These are phyloP conservation scores for Darwinula stevensoni DNA, from an alignment of 2,888 invertebrate species.

Conservation along the genomic window DNA sequence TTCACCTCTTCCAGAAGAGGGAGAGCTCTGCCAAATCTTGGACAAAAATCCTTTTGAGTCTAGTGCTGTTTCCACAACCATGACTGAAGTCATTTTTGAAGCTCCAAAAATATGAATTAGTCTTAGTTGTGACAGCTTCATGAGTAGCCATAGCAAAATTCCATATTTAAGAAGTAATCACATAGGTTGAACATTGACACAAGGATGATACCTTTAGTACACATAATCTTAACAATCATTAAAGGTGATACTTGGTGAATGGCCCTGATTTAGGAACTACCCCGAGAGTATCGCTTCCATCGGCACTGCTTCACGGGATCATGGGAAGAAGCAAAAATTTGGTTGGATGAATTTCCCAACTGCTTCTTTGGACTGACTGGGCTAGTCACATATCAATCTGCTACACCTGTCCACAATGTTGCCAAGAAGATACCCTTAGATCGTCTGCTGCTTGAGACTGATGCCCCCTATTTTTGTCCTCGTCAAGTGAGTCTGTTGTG, in stretches of 20 bases:
- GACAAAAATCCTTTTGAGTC: too few relatives aligned
- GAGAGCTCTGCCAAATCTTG: too few relatives aligned
- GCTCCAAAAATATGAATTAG: too few relatives aligned
- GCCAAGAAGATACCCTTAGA: conserved; percentile 16
- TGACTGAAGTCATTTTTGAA: too few relatives aligned
- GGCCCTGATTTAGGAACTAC: conserved; percentile 12
- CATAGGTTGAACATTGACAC: conserved; percentile 5
- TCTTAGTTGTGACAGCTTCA: too few relatives aligned
- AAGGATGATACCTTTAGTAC: background rate
- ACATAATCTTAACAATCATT: too few relatives aligned
- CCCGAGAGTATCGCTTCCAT: conserved; percentile 16
- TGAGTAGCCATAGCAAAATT: too few relatives aligned
- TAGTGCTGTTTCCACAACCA: too few relatives aligned
- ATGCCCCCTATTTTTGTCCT: conserved; percentile 21
- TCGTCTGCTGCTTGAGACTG: conserved; percentile 19
- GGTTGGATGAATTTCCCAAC: conserved; percentile 18
- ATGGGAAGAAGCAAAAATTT: conserved; percentile 14
- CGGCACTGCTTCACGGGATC: conserved; percentile 19
- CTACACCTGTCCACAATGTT: conserved; percentile 13
- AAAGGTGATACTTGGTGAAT: background rate
- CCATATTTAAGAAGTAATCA: too few relatives aligned
- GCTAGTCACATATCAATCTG: conserved; percentile 14
- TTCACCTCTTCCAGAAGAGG: too few relatives aligned
- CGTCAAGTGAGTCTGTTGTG: conserved; percentile 8
- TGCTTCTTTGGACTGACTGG: conserved; percentile 18